Evolutionary conservation across 2,888 invertebrate species (phyloP).

Genomic region (Drosophila anceps): DNA sequence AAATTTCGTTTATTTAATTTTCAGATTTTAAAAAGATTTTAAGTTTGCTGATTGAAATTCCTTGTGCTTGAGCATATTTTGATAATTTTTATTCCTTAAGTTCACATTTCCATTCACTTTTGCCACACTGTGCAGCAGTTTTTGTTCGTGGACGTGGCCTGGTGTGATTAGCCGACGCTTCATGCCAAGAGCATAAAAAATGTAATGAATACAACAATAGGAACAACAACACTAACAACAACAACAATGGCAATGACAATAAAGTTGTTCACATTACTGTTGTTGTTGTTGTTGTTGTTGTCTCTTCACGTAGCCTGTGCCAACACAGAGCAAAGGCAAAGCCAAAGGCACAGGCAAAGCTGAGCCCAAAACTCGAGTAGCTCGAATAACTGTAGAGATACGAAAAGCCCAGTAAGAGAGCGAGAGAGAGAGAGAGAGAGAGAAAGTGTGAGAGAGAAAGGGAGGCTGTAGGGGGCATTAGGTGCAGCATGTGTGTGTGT

Average conservation of each 20-base stretch:
- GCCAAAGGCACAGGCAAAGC: constrained; percentile 6
- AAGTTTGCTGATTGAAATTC: neutral
- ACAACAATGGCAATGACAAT: constrained; percentile 13
- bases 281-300: constrained; percentile 12
- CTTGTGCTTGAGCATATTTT: neutral
- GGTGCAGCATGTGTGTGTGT: constrained; percentile 1
- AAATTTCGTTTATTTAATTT: neutral
- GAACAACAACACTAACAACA: constrained; percentile 23
- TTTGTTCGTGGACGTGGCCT: constrained; percentile 18
- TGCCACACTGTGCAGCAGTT: constrained; percentile 38
- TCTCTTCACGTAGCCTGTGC: constrained; percentile 28
- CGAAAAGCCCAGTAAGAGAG: constrained; percentile 2
- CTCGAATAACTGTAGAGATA: constrained; percentile 24
- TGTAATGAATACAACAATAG: constrained; percentile 48
- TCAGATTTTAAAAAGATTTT: neutral
- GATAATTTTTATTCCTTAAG: too few relatives aligned
- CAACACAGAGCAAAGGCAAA: constrained; percentile 13
- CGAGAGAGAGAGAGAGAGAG: neutral
- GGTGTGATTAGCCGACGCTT: constrained; percentile 65
- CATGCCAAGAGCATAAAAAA: constrained; percentile 52
- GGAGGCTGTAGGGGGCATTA: neutral
- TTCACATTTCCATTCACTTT: neutral
- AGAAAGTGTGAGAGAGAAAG: neutral
- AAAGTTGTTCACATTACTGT: constrained; percentile 16
- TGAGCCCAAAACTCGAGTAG: constrained; percentile 14